Conservation (phyloP, 2,113 vertebrate genomes). For the Eleginops maclovinus region DNA sequence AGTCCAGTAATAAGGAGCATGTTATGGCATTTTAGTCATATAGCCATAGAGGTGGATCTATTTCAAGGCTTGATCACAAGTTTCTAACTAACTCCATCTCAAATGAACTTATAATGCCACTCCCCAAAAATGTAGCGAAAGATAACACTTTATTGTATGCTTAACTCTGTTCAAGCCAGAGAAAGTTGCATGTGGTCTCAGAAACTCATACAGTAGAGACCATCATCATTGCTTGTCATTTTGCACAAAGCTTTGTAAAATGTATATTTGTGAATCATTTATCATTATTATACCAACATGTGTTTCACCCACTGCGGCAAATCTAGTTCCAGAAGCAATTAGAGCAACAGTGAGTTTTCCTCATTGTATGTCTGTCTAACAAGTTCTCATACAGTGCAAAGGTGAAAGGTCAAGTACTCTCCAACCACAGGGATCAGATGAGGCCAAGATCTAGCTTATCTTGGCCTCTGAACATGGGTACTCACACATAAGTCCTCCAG, state of each 20-base stretch:
- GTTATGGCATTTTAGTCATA: neutral
- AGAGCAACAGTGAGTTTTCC: slow-evolving; percentile 13
- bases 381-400: slow-evolving; percentile 31
- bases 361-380: slow-evolving; percentile 4
- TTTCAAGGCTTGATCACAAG: slow-evolving; percentile 10
- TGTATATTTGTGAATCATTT: neutral
- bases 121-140: neutral
- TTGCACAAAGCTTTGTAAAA: neutral
- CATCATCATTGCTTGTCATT: neutral
- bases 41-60: slow-evolving; percentile 5
- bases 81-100: neutral
- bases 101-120: slow-evolving; percentile 21
- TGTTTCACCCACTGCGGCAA: neutral
- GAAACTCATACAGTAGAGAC: neutral
- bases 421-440: slow-evolving; percentile 22
- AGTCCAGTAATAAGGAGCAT: slow-evolving; percentile 11
- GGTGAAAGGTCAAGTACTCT: slow-evolving; percentile 49
- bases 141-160: neutral
- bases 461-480: slow-evolving; percentile 3
- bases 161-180: slow-evolving; percentile 4
- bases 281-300: neutral
- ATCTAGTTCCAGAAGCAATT: neutral
- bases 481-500: slow-evolving; percentile 17
- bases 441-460: slow-evolving; percentile 16
- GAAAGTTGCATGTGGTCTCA: neutral